Evolutionary conservation across 2,888 invertebrate species (phyloP).

Genomic region (Quadroppia sp.): DNA sequence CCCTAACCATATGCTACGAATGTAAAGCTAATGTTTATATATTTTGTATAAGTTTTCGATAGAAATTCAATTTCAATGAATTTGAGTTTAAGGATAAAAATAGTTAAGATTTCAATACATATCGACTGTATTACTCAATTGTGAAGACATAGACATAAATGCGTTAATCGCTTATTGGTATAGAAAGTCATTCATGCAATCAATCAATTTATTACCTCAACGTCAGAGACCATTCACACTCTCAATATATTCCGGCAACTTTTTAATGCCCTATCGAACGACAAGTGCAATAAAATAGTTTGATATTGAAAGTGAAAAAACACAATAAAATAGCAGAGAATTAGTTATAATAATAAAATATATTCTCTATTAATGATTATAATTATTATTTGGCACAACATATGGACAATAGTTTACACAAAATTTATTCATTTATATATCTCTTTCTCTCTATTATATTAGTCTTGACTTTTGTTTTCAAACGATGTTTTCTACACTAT

Average conservation of each 20-base stretch:
- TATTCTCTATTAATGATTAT: constrained; percentile 18
- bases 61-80: no score
- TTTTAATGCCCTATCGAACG: not conserved
- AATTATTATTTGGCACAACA: constrained; percentile 30
- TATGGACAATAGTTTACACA: constrained; percentile 18
- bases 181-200: constrained; percentile 20
- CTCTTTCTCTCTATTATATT: not conserved
- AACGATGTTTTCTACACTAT: not conserved
- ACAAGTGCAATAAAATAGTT: not conserved
- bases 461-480: not conserved
- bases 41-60: no score
- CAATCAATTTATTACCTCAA: constrained; percentile 29
- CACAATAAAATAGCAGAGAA: not conserved
- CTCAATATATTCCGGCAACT: not conserved
- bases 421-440: not conserved
- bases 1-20: no score
- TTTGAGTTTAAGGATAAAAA: not conserved
- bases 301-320: not conserved
- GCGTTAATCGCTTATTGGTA: constrained; percentile 28
- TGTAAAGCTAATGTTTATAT: no score
- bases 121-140: not conserved
- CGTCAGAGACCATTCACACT: constrained; percentile 10
- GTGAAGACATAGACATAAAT: not conserved
- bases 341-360: not conserved
- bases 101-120: no score